Base-by-base conservation (phyloP, 2,797 vertebrate genomes). In the Phoxinus dragarum region DNA sequence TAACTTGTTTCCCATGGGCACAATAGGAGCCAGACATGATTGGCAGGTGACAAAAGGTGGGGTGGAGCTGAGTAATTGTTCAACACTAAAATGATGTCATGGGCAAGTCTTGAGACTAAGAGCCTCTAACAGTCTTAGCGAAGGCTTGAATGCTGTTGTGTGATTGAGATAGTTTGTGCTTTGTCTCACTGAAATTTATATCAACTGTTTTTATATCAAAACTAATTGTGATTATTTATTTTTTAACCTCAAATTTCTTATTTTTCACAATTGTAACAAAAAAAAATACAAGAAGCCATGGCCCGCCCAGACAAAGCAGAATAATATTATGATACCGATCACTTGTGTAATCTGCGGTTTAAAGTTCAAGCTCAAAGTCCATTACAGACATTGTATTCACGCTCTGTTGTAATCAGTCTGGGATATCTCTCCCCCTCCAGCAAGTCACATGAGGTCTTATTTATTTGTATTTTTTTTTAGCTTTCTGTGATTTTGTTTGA, bases 1-100 rank as follows among this genome's bases (percentile, higher is more conserved):
- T 47, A 73, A 73, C 31, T 47, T 64, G 42, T 64, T 81, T 84
- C 67, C 73, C 76, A 84, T 67, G 71, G 73, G 31, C 72, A 67
- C 68, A 86, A 84, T 72, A 23, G 34, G 23, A 75, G 69, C 49
- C 69, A 56, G 78, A 72, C 40, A 27, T 85, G 88, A 88, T 76
- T 87, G 84, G 67, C 75, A 61, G 42, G 31, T 84, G 87, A 86
- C 79, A 88, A 86, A 88, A 81, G 38, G 40, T 74, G 61, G 84
- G 75, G 67, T 86, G 69, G 74, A 84, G 66, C 66, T 3, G 34
- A 69, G 84, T 77, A 82, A 81, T 44, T 78, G 82, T 82, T 81
- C 21, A 79, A 40, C 59, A 19, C 42, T 82, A 47, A 66, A 36
- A 82, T 76, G 14, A 36, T 73, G 71, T 77, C 56, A 84, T 64